Evolutionary conservation across 2,888 invertebrate species (phyloP), one percentile per base, ranked within the genome.

Genomic region (Tryphoninae sp.): DNA sequence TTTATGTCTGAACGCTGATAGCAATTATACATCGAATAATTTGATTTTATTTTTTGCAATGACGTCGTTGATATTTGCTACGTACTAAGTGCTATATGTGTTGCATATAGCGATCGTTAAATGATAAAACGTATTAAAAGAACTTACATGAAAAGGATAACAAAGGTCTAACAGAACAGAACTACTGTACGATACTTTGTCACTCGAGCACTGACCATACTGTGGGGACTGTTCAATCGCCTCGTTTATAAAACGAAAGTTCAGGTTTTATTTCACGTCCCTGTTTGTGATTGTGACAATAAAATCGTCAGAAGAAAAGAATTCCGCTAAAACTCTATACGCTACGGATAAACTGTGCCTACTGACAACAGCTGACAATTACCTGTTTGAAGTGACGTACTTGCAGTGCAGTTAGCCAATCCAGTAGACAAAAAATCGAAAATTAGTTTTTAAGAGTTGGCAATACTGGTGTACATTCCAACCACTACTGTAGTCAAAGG

Each of bases 71-170:
- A 67, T 51, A 6, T 62, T 23, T 45, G 11, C 26, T 2, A 42
- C 16, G 42, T 53, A 19, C 61, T 23, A 72, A 72, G 58, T 49
- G 61, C n/a, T 16, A 61, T 59, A n/a, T 11, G 8, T 26, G n/a
- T 58, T 45, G 13, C 9, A 3, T 33, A 40, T 40, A 16, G 62
- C 6, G 3, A 19, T 45, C 11, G 13, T 2, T 26, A 33, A 55
- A 68, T 22, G 53, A 33, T 22, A 9, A 11, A 23, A n/a, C 42
- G 2, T 40, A 73, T 55, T 22, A 67, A 22, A 1, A 40, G 45
- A 33, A 81, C 82, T 82, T 73, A 80, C 82, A 77, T 77, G 77
- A 49, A 72, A 69, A 77, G 69, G 49, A 61, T 74, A 62, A 68
- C 59, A 80, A 74, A 68, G 67, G 58, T 59, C 45, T 69, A 78